These are phyloP conservation scores for Tolypeutes matacus DNA, from an alignment of 2,797 vertebrate genomes.

Conservation along the genomic window DNA sequence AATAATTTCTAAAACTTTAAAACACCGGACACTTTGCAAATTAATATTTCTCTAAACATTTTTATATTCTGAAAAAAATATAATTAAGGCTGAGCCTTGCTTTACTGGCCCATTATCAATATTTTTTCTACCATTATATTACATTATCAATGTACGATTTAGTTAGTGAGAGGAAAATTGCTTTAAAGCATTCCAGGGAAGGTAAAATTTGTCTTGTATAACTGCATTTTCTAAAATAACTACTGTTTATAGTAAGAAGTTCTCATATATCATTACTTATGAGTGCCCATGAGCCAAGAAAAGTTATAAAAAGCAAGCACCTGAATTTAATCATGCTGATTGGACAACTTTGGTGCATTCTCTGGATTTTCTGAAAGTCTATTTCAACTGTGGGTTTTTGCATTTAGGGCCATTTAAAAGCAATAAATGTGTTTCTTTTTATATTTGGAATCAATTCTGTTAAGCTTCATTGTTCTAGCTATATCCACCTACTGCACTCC, in stretches of 20 bases:
- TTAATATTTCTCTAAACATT: neutral
- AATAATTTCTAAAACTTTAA: slow-evolving; percentile 36
- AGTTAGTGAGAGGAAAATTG: neutral
- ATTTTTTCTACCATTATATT: slow-evolving; percentile 1
- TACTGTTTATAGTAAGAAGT: neutral
- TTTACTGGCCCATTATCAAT: neutral
- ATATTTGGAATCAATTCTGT: slow-evolving; percentile 10
- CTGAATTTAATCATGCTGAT: neutral
- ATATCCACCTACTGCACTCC: slow-evolving; percentile 44
- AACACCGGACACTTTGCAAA: neutral
- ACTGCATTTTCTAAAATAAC: slow-evolving; percentile 28
- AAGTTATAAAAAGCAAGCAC: neutral
- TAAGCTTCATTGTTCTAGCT: slow-evolving; percentile 45
- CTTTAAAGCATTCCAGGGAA: neutral
- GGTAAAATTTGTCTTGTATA: neutral
- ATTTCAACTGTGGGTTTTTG: slow-evolving; percentile 33
- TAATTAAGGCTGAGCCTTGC: neutral
- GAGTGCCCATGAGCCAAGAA: neutral
- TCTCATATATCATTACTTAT: neutral
- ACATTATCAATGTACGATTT: slow-evolving; percentile 38
- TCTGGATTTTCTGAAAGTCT: slow-evolving; percentile 1
- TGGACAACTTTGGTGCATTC: neutral
- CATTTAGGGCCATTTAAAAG: slow-evolving; percentile 42
- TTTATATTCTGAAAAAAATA: neutral
- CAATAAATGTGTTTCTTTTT: slow-evolving; percentile 63